These are phyloP conservation scores for Eupithecia dodoneata DNA, from an alignment of 2,888 invertebrate species.

Conservation along the genomic window DNA sequence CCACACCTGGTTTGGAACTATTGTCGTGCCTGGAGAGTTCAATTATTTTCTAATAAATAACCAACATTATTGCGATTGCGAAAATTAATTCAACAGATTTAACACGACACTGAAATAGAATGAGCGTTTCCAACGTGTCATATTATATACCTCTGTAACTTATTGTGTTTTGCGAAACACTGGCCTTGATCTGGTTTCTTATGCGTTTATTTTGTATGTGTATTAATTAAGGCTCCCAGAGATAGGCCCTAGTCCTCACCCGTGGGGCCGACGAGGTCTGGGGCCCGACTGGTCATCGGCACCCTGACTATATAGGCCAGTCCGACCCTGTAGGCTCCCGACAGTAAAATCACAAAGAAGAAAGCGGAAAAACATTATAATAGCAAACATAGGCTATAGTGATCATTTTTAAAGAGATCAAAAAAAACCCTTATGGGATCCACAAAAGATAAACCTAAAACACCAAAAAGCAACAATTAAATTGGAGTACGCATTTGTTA, in stretches of 20 bases:
- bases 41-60: neutral
- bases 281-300: too few relatives aligned
- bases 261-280: too few relatives aligned
- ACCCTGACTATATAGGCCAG: too few relatives aligned
- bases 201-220: neutral
- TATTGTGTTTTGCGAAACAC: neutral
- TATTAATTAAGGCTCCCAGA: neutral
- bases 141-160: neutral
- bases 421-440: too few relatives aligned
- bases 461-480: neutral
- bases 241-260: too few relatives aligned
- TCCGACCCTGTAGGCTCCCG: too few relatives aligned
- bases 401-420: too few relatives aligned
- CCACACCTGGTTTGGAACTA: neutral
- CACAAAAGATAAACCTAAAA: too few relatives aligned
- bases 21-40: neutral
- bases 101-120: neutral
- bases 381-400: too few relatives aligned
- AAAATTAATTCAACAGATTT: neutral
- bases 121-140: neutral
- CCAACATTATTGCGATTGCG: neutral
- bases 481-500: neutral
- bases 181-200: neutral
- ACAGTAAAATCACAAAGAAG: neutral
- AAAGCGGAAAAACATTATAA: neutral